A percentile compares a stretch with the other conserved stretches of the same genome.
Conservation (phyloP, 2,888 invertebrate genomes). For the Pseudanteris insignis region DNA sequence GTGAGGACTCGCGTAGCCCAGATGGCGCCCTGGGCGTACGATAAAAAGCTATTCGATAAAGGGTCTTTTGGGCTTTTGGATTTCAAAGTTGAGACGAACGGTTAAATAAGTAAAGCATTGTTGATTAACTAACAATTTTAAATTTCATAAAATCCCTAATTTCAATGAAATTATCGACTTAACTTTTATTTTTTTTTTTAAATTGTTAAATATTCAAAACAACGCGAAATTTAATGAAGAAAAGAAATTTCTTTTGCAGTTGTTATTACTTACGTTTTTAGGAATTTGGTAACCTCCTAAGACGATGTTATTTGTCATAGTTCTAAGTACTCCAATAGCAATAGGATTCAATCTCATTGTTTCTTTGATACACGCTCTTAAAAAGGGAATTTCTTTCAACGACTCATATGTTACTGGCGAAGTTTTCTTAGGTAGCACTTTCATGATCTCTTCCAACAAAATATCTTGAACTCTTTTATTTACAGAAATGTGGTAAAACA, state of each 20-base stretch:
- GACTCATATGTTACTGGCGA: slow-evolving; percentile 64
- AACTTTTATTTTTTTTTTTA: not conserved
- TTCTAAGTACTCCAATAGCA: slow-evolving; percentile 70
- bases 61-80: not conserved
- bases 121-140: not conserved
- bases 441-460: slow-evolving; percentile 70
- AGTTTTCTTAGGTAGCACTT: slow-evolving; percentile 64
- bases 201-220: no score
- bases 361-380: slow-evolving; percentile 80
- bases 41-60: slow-evolving; percentile 8
- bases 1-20: not conserved
- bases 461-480: slow-evolving; percentile 74
- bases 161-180: no score
- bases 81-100: no score
- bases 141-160: no score
- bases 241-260: not conserved
- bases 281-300: slow-evolving; percentile 74
- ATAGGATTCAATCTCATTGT: slow-evolving; percentile 73
- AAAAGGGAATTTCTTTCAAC: slow-evolving; percentile 69
- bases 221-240: not conserved
- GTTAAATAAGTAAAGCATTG: not conserved
- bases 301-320: slow-evolving; percentile 69
- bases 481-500: slow-evolving; percentile 72
- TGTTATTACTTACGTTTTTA: slow-evolving; percentile 66
- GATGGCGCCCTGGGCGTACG: slow-evolving; percentile 8